Percentiles rank a stretch among this genome's conserved stretches.
Evolutionary conservation across 2,888 invertebrate species (phyloP).

Genomic region (Cephus pulcher): DNA sequence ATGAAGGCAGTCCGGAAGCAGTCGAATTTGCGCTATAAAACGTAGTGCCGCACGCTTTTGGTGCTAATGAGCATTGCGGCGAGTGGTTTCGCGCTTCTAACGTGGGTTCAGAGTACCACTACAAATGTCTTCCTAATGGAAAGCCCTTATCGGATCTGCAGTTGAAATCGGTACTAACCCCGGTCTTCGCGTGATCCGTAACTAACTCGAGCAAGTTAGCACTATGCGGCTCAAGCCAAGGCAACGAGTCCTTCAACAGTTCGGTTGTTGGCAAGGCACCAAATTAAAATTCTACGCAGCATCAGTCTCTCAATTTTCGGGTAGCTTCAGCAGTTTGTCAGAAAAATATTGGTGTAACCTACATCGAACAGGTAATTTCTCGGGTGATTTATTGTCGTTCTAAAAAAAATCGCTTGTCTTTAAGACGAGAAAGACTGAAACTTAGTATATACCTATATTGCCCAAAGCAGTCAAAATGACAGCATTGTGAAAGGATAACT

Average conservation of each 20-base stretch:
- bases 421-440: too few species aligned
- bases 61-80: conserved; percentile 19
- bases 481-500: too few species aligned
- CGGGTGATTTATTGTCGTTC: too few species aligned
- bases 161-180: not conserved
- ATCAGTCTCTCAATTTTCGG: conserved; percentile 20
- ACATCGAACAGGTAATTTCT: not conserved
- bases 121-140: not conserved
- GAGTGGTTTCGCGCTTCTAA: conserved; percentile 11
- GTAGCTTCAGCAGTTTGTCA: conserved; percentile 23
- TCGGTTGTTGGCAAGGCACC: conserved; percentile 28
- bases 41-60: conserved; percentile 17
- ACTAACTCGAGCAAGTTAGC: conserved; percentile 20
- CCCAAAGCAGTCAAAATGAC: too few species aligned
- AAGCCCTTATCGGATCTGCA: not conserved
- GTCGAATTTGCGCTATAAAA: conserved; percentile 20
- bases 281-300: conserved; percentile 24
- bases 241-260: conserved; percentile 30
- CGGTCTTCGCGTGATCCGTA: conserved; percentile 2
- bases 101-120: not conserved
- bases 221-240: conserved; percentile 29
- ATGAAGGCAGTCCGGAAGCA: conserved; percentile 19
- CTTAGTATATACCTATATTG: too few species aligned
- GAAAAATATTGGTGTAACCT: conserved; percentile 16
- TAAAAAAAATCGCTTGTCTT: too few species aligned